Evolutionary conservation across 2,797 vertebrate species (phyloP).

Genomic region (Bovichtus variegatus): DNA sequence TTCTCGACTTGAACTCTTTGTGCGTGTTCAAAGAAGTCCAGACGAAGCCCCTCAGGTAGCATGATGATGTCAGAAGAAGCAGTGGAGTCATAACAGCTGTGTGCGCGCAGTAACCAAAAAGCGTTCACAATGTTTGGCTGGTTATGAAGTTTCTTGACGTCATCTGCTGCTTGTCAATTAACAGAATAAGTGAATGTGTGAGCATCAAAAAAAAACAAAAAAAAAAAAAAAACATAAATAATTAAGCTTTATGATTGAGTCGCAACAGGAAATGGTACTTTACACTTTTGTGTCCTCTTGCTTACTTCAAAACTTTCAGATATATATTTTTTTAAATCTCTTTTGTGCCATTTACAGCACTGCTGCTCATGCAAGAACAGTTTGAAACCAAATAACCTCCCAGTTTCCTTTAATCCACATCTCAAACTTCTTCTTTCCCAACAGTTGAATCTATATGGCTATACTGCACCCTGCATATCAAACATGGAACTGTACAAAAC

Average conservation of each 20-base stretch:
- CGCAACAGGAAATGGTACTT: slow-evolving; percentile 7
- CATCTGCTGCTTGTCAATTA: slow-evolving; percentile 26
- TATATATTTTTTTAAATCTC: neutral
- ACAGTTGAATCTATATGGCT: slow-evolving; percentile 1
- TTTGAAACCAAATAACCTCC: slow-evolving; percentile 13
- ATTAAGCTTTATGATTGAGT: neutral
- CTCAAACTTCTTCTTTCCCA: neutral
- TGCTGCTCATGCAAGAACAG: slow-evolving; percentile 35
- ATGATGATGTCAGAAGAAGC: slow-evolving; percentile 47
- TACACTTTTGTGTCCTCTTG: slow-evolving; percentile 13
- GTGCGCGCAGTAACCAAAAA: slow-evolving; percentile 39
- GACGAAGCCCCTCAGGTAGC: slow-evolving; percentile 47
- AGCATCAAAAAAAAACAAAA: no score
- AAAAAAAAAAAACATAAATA: slow-evolving; percentile 24
- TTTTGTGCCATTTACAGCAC: slow-evolving; percentile 31
- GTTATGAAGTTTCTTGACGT: slow-evolving; percentile 37
- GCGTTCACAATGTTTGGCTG: slow-evolving; percentile 50
- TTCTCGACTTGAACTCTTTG: slow-evolving; percentile 61
- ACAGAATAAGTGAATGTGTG: slow-evolving; percentile 12
- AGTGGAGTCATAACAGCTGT: slow-evolving; percentile 19
- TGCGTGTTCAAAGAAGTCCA: slow-evolving; percentile 50
- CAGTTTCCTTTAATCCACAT: neutral
- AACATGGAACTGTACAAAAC: slow-evolving; percentile 5
- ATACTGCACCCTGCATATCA: neutral
- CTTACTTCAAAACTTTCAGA: neutral